phyloP scores from a whole-genome alignment of 1,140 invertebrate genomes.

The Drosophila suzukii region DNA sequence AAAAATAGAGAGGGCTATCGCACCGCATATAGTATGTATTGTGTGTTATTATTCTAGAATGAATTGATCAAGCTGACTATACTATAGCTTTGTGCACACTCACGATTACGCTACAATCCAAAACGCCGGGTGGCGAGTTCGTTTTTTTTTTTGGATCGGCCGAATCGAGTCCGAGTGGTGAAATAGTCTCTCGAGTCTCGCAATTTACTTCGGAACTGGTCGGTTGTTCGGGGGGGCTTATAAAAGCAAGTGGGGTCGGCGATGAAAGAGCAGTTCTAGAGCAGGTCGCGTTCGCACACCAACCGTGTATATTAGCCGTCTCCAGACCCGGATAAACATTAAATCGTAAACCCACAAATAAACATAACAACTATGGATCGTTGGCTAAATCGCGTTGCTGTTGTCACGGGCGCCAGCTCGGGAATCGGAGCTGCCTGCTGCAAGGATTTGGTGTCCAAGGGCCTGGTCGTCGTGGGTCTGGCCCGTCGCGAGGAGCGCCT shows the following conservation, averaged over 20 bases:
- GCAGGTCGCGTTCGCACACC: not conserved
- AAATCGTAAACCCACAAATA: not conserved
- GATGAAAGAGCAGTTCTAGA: slow-evolving; percentile 7
- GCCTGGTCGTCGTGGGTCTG: slow-evolving; percentile 88
- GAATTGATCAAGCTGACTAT: not conserved
- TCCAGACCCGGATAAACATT: not conserved
- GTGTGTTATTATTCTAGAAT: not conserved
- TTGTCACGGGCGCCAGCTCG: slow-evolving; percentile 85
- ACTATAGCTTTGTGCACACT: slow-evolving; percentile 12
- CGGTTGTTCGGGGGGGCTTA: not conserved
- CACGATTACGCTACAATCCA: slow-evolving; percentile 19
- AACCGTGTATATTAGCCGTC: not conserved
- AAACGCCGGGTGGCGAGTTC: not conserved
- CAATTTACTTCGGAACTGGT: not conserved
- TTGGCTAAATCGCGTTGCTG: slow-evolving; percentile 75
- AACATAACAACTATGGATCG: slow-evolving; percentile 55
- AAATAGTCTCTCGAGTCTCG: slow-evolving; percentile 8
- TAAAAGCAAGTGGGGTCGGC: slow-evolving; percentile 2
- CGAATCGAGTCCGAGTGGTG: slow-evolving; percentile 5
- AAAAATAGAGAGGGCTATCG: not conserved
- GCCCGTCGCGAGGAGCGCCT: slow-evolving; percentile 87
- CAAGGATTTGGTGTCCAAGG: slow-evolving; percentile 85
- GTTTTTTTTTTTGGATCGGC: not conserved
- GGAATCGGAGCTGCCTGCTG: slow-evolving; percentile 86
- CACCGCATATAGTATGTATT: no score